Base-by-base conservation (phyloP, 2,113 vertebrate genomes). In the Phylloscopus trochiloides region DNA sequence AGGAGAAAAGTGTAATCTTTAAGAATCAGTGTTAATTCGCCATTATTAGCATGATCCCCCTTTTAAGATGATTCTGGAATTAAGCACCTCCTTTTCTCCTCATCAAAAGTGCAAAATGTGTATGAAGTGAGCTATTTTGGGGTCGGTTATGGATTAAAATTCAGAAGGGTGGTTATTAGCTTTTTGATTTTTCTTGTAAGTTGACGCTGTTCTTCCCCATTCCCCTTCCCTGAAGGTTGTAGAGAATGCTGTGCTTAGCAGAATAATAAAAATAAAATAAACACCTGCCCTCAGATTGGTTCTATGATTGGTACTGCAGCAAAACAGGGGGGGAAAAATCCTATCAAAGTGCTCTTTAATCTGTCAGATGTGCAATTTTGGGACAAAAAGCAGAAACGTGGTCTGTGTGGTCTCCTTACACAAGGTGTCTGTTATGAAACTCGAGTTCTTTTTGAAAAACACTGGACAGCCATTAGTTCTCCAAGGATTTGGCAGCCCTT, bases 231-330 rank as follows among this genome's bases (percentile, higher is more conserved):
- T 97, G 98, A 98, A 98, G 98, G 98, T 98, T 98, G 98, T 92
- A 73, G 89, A 98, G 98, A 98, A 97, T 98, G 98, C 98, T 98
- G 98, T 98, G 98, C 98, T 99, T 98, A 98, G 98, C 98, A 97
- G 98, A 98, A 98, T 98, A 98, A 98, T 98, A 98, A 95, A 95
- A 96, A 92, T 90, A 96, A 95, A 95, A 88, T 82, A 97, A 95
- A 97, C 94, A 97, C 93, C 92, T 98, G 98, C 95, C 68, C 32
- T 86, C 28, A 93, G 97, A 98, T 98, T 98, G 97, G 97, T 98
- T 98, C 97, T 97, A 91, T 98, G 98, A 98, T 98, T 97, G 97
- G 97, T 94, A 94, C 94, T 81, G 5, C 38, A 72, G 51, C 75
- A 89, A 76, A 91, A n/a, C 0, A 9, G 6, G 4, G 42, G 4